phyloP scores from a whole-genome alignment of 1,140 invertebrate genomes.

The Trichonephila clavipes region DNA sequence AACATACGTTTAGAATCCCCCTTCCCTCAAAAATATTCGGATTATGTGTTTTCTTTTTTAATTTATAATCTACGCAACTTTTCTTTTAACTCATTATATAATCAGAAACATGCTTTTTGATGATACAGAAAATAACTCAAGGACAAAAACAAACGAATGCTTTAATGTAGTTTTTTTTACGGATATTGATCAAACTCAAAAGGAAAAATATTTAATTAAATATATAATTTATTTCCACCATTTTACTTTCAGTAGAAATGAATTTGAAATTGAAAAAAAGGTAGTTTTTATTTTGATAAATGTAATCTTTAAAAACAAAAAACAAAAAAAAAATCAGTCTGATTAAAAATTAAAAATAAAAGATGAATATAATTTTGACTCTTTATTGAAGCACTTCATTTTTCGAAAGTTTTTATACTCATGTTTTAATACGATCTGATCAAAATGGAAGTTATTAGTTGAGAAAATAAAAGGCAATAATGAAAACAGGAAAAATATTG shows the following conservation, averaged over 20 bases:
- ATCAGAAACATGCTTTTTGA: too few species aligned
- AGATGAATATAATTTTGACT: neutral
- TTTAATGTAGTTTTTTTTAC: neutral
- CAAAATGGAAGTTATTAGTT: neutral
- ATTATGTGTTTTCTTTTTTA: too few species aligned
- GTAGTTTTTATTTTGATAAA: neutral
- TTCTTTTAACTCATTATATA: too few species aligned
- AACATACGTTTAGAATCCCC: too few species aligned
- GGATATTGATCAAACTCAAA: neutral
- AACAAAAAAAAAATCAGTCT: neutral
- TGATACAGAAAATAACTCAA: too few species aligned
- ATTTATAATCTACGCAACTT: too few species aligned
- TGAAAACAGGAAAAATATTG: neutral
- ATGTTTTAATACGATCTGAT: neutral
- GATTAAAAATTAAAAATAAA: neutral
- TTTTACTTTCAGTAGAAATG: constrained; percentile 12
- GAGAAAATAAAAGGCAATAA: neutral
- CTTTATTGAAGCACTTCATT: neutral
- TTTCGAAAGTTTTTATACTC: neutral
- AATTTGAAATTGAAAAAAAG: neutral
- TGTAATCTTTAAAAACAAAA: neutral
- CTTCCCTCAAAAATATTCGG: too few species aligned
- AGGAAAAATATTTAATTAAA: constrained; percentile 31
- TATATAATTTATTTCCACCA: constrained; percentile 12
- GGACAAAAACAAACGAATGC: too few species aligned